phyloP scores from a whole-genome alignment of 2,113 vertebrate species.

The Aplodontia rufa region DNA sequence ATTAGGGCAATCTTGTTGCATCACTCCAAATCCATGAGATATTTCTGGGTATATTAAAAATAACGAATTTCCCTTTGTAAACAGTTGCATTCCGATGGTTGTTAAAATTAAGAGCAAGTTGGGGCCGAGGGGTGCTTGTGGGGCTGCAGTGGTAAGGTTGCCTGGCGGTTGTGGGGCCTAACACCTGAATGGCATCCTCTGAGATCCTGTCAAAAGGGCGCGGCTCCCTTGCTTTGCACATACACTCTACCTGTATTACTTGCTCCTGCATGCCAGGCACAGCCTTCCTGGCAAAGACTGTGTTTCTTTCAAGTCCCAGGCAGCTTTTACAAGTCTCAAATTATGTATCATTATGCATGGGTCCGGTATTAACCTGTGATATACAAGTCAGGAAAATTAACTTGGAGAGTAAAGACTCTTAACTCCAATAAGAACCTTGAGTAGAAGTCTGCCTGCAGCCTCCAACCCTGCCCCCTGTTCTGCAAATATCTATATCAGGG shows the following conservation, averaged over 20 bases:
- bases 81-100: neutral
- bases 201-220: slow-evolving; percentile 20
- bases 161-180: neutral
- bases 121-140: neutral
- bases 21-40: slow-evolving; percentile 39
- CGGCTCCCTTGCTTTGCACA: neutral
- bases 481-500: slow-evolving; percentile 11
- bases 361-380: slow-evolving; percentile 77
- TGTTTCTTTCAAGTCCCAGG: slow-evolving; percentile 77
- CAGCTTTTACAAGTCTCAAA: slow-evolving; percentile 77
- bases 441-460: neutral
- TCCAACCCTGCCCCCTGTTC: neutral
- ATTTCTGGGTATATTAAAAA: slow-evolving; percentile 52
- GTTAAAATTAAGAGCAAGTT: neutral
- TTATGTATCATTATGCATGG: slow-evolving; percentile 76
- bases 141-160: neutral
- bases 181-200: neutral
- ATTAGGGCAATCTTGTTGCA: slow-evolving; percentile 68
- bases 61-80: slow-evolving; percentile 54
- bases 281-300: slow-evolving; percentile 63
- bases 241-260: slow-evolving; percentile 18
- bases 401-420: slow-evolving; percentile 51
- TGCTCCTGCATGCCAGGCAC: slow-evolving; percentile 60
- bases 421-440: slow-evolving; percentile 47
- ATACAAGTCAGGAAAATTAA: slow-evolving; percentile 62